Evolutionary conservation across 1,140 invertebrate genomes (phyloP), one percentile per base, ranked within the genome.

Genomic region (Drosophila repleta): DNA sequence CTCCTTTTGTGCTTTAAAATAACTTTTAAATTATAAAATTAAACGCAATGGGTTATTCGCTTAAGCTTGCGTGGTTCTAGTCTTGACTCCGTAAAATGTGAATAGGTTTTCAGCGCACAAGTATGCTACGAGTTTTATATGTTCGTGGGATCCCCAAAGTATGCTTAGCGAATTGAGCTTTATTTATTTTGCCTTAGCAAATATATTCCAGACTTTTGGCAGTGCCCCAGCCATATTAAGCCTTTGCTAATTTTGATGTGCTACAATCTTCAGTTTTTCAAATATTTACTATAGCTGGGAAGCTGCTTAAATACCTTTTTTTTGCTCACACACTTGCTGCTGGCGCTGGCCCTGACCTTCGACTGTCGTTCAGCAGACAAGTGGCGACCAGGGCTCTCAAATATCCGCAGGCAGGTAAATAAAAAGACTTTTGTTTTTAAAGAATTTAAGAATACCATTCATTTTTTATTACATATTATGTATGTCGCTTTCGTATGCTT

Each of bases 381-480:
- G 32, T 17, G 39, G 8, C 17, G 8, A 48, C 11, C 24, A 52
- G 37, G 41, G 37, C 39, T 24, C 41, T 15, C 70, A 69, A 35
- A 39, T 32, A 4, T 18, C 17, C 13, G 4, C 8, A 20, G 37
- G 65, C 10, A 24, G 49, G 35, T 8, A 66, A 85, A 60, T 53
- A 35, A 87, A 61, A 56, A 67, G 24, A 58, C 71, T 18, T 24
- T 68, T 41, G 41, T 35, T 15, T 79, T 83, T 88, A 88, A 88
- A 88, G 84, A 89, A 88, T 88, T 88, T 88, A 88, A 83, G 83
- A 88, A 89, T 88, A 88, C 83, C 62, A 62, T 89, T 88, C 76
- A 65, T 76, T 76, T 79, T 85, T 83, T 88, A 79, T 87, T 88
- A 83, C 81, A 78, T 70, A 78, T 82, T 81, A 57, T 87, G 57